Evolutionary conservation across 2,797 vertebrate genomes (phyloP).

Genomic region (Molossus molossus): DNA sequence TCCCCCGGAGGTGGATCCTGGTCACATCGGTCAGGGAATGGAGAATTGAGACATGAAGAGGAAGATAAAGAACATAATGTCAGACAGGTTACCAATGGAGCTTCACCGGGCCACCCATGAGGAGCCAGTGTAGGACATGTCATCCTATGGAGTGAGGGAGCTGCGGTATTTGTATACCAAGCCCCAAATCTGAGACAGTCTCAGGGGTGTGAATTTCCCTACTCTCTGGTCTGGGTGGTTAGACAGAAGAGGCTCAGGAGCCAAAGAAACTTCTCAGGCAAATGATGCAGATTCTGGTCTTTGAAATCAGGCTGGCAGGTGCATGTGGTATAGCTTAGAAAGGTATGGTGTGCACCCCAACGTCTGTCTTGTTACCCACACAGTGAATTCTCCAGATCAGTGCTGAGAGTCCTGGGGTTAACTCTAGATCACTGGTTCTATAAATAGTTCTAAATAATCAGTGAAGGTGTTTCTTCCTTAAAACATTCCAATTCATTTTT

Average conservation of each 20-base stretch:
- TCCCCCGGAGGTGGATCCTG: not conserved
- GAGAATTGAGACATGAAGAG: not conserved
- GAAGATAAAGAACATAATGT: not conserved
- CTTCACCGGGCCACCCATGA: not conserved
- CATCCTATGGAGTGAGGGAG: not conserved
- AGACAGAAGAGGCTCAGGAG: not conserved
- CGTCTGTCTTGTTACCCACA: not conserved
- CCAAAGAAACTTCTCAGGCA: conserved; percentile 36
- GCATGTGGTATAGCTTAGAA: not conserved
- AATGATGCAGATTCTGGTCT: not conserved
- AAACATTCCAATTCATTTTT: conserved; percentile 51
- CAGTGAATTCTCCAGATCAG: not conserved
- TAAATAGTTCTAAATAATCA: conserved; percentile 4
- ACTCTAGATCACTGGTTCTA: not conserved
- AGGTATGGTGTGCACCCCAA: not conserved
- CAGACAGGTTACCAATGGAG: not conserved
- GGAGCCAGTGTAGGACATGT: not conserved
- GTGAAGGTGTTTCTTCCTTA: conserved; percentile 4
- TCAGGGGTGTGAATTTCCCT: not conserved
- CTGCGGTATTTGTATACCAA: not conserved
- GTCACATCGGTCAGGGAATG: not conserved
- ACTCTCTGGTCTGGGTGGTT: not conserved
- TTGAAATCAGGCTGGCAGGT: not conserved
- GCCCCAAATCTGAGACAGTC: not conserved
- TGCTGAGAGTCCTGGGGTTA: not conserved